Conservation (phyloP, 2,888 invertebrate genomes). For the Nematopogon swammerdamellus region DNA sequence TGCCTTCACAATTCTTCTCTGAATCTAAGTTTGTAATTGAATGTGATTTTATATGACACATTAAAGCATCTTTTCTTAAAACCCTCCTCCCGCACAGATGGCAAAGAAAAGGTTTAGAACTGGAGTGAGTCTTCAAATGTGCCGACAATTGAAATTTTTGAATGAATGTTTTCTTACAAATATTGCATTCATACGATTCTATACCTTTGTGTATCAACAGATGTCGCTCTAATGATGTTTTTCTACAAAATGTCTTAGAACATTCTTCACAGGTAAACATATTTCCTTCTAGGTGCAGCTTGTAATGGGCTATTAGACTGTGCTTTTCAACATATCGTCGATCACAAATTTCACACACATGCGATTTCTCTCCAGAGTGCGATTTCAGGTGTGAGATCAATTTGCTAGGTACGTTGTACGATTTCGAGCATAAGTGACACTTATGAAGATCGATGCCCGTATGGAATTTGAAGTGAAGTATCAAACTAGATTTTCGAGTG, state of each 20-base stretch:
- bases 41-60: conserved; percentile 10
- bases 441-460: neutral
- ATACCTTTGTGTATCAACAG: conserved; percentile 26
- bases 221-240: conserved; percentile 23
- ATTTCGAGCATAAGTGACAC: neutral
- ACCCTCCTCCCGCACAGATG: conserved; percentile 11
- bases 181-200: conserved; percentile 22
- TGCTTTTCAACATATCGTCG: conserved; percentile 6
- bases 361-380: conserved; percentile 1
- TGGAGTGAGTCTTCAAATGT: conserved; percentile 22
- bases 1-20: too few relatives aligned
- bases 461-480: conserved; percentile 5
- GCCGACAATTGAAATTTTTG: conserved; percentile 25
- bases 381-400: neutral
- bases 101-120: conserved; percentile 10
- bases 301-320: conserved; percentile 8
- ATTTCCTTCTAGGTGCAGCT: conserved; percentile 6
- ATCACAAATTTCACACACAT: conserved; percentile 7
- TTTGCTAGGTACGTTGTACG: neutral
- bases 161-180: conserved; percentile 25
- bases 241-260: conserved; percentile 10
- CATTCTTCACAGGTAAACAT: conserved; percentile 9
- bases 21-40: too few relatives aligned
- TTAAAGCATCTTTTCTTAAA: conserved; percentile 11
- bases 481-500: conserved; percentile 7